Evolutionary conservation across 2,888 invertebrate genomes (phyloP).

Genomic region (Campaea margaritaria): DNA sequence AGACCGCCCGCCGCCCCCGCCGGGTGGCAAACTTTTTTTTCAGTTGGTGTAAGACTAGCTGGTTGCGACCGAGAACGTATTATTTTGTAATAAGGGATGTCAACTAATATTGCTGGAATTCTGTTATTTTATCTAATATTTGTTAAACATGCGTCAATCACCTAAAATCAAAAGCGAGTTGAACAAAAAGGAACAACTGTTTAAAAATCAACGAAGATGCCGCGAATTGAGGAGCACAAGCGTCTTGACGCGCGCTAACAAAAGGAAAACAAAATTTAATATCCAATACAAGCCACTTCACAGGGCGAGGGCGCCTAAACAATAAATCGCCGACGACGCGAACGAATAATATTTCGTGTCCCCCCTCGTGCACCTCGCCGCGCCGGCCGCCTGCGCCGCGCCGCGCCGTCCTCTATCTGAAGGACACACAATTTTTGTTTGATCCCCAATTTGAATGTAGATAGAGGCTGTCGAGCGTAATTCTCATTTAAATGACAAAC

Average conservation of each 20-base stretch:
- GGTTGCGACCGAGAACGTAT: too few relatives aligned
- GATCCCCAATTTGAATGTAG: constrained; percentile 68
- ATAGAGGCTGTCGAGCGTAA: constrained; percentile 54
- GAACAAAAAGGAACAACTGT: constrained; percentile 10
- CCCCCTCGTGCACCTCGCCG: constrained; percentile 5
- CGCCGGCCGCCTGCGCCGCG: neutral
- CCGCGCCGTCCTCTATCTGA: constrained; percentile 17
- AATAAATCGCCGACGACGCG: constrained; percentile 48
- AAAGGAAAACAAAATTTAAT: constrained; percentile 47
- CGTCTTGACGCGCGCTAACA: constrained; percentile 34
- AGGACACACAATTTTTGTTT: constrained; percentile 59
- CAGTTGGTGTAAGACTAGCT: too few relatives aligned
- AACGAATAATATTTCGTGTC: constrained; percentile 34
- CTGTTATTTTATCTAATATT: too few relatives aligned
- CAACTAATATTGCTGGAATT: too few relatives aligned
- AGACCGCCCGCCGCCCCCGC: too few relatives aligned
- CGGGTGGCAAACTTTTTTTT: too few relatives aligned
- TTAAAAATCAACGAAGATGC: constrained; percentile 20
- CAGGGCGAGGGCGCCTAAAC: constrained; percentile 34
- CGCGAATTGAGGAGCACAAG: constrained; percentile 31
- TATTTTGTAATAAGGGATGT: too few relatives aligned
- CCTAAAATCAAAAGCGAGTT: constrained; percentile 5
- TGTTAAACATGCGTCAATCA: neutral
- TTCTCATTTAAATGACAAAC: constrained; percentile 58
- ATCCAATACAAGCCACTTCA: constrained; percentile 41